These are phyloP conservation scores for Lithophane socia DNA, from an alignment of 2,888 invertebrate species.

Conservation along the genomic window DNA sequence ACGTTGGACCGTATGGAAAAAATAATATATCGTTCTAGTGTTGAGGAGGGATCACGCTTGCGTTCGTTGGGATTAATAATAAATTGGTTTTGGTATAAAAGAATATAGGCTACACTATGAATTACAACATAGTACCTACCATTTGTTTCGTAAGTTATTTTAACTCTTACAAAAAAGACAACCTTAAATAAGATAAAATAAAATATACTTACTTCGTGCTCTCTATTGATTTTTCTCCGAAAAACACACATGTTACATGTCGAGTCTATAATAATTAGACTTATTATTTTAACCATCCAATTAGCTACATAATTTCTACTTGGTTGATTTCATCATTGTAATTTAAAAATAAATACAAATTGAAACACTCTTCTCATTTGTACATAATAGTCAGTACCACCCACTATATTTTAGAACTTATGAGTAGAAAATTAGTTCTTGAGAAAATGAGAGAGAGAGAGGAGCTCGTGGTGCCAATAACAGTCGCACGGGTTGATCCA, in stretches of 20 bases:
- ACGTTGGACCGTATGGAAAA: constrained; percentile 49
- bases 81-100: constrained; percentile 30
- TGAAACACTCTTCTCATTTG: not conserved
- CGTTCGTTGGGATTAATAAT: constrained; percentile 31
- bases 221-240: not conserved
- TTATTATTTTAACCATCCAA: not conserved
- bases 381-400: not conserved
- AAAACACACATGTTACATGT: rapidly evolving
- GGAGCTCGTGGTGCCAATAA: too few relatives aligned
- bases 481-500: too few relatives aligned
- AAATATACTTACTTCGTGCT: not conserved
- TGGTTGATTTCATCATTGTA: not conserved
- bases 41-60: constrained; percentile 49
- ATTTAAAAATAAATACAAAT: not conserved
- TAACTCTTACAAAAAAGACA: not conserved
- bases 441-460: too few relatives aligned
- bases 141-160: not conserved
- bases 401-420: not conserved
- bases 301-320: not conserved
- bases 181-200: too few relatives aligned
- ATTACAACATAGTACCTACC: not conserved
- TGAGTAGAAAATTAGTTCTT: not conserved
- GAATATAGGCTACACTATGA: not conserved
- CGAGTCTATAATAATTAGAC: not conserved
- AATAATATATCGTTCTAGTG: constrained; percentile 53